Evolutionary conservation across 2,113 vertebrate species (phyloP).

Genomic region (Indicator maculatus): DNA sequence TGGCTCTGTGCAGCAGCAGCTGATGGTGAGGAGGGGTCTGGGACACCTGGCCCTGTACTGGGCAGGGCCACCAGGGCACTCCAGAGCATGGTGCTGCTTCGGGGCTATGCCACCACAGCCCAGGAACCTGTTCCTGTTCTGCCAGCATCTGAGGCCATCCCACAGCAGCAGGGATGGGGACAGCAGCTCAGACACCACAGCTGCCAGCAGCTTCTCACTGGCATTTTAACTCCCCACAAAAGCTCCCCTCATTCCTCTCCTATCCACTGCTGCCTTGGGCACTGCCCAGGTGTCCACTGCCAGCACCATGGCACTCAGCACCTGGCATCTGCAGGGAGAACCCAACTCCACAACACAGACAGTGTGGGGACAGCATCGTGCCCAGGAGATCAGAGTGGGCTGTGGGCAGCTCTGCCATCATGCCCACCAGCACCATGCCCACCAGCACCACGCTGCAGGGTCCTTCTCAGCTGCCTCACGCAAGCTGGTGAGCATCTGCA

Average conservation of each 20-base stretch:
- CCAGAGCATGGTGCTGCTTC: background rate
- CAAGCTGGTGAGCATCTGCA: background rate
- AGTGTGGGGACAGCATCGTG: background rate
- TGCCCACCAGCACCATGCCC: background rate
- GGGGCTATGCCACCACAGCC: background rate
- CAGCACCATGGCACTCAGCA: background rate
- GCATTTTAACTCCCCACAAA: background rate
- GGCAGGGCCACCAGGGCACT: too few relatives aligned
- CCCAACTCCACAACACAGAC: background rate
- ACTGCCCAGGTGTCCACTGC: background rate
- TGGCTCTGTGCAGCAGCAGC: background rate
- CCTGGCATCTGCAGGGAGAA: background rate
- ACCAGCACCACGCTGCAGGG: accelerated
- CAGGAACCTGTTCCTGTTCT: background rate
- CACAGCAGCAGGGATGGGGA: background rate
- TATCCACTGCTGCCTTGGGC: background rate
- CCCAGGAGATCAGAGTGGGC: background rate
- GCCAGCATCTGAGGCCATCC: background rate
- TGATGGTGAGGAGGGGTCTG: background rate
- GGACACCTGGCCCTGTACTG: background rate
- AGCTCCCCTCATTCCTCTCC: background rate
- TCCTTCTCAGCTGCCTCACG: background rate
- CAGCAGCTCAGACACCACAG: background rate
- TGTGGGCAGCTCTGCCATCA: background rate
- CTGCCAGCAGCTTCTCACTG: background rate